Base-by-base conservation (phyloP, 2,888 invertebrate species). In the Drosophila neotestacea region DNA sequence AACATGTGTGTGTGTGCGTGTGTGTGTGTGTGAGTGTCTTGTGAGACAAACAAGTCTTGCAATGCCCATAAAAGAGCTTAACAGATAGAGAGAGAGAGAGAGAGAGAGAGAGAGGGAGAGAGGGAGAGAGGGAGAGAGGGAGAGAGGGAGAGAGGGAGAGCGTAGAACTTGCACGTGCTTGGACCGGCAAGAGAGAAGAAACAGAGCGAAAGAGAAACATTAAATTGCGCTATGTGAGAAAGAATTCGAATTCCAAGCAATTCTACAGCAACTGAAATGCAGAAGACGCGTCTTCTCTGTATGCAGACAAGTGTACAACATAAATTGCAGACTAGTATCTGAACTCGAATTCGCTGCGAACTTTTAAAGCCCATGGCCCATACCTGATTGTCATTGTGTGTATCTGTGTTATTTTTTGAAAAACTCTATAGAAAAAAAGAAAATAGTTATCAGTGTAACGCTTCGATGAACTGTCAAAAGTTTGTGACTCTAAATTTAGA, bases 41-140 rank as follows among this genome's bases (percentile, higher is more conserved):
- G 61, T 48, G 64, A 46, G 70, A 65, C 62, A 78, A 80, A 80
- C 78, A 51, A 80, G 78, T 77, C 77, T 63, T 66, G 63, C 56
- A 56, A 48, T 64, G 64, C 16, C 71, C 68, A 75, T 65, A 60
- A 61, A 68, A 71, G 71, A 47, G 66, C 30, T 13, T 44, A 44
- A 6, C 22, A 52, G 22, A 13, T 36, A 46, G n/a, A 28, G 6
- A 11, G 9, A 56, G 11, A 11, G 9, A 56, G 11, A 48, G 58
- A 27, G 1, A 28, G 38, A 63, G 44, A 13, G 11, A 41, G 16
- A 36, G 60, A 36, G 11, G 30, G 34, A 58, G 22, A 54, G 11
- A 34, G 13, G 44, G 13, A 36, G 32, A 27, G 7, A 36, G 9
- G 28, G 6, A 41, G 10, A 67, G 38, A 36, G 34, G n/a, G 56